Percentiles rank a stretch among this genome's conserved stretches.
Conservation (phyloP, 92 coral and sea anemone species). For the Paragorgia papillata region DNA sequence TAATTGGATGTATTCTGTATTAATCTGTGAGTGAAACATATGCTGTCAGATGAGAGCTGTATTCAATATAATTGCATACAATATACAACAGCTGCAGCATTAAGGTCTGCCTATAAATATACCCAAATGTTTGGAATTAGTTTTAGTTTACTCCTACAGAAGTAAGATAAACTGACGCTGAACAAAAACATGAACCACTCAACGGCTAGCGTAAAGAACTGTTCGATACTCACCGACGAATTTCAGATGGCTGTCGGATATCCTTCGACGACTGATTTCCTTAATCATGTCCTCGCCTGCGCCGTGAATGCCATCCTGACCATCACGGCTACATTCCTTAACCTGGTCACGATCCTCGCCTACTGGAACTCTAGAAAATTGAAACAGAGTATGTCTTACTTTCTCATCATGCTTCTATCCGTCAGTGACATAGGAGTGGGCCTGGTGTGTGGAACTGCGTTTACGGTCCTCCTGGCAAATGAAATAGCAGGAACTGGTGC, state of each 20-base stretch:
- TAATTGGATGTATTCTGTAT: no score
- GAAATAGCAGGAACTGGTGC: not conserved
- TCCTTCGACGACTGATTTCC: not conserved
- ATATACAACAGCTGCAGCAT: no score
- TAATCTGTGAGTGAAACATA: no score
- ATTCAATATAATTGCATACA: no score
- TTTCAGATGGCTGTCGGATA: not conserved
- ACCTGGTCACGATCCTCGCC: not conserved
- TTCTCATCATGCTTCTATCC: not conserved
- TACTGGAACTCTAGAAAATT: not conserved
- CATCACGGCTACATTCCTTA: not conserved
- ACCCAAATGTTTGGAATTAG: no score
- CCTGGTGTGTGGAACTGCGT: not conserved
- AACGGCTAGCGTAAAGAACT: not conserved
- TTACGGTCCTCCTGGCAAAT: not conserved
- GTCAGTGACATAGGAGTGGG: slow-evolving; percentile 4
- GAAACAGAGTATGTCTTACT: not conserved
- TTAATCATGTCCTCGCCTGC: not conserved
- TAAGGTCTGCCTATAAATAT: no score
- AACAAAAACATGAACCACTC: no score
- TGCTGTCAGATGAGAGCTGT: no score
- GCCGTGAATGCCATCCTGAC: not conserved
- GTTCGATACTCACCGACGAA: not conserved
- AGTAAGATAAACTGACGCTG: no score
- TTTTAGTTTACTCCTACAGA: no score